A percentile compares a stretch with the other conserved stretches of the same genome.
These are phyloP conservation scores for Poeciliopsis turneri DNA, from an alignment of 2,797 vertebrate genomes.

Conservation along the genomic window DNA sequence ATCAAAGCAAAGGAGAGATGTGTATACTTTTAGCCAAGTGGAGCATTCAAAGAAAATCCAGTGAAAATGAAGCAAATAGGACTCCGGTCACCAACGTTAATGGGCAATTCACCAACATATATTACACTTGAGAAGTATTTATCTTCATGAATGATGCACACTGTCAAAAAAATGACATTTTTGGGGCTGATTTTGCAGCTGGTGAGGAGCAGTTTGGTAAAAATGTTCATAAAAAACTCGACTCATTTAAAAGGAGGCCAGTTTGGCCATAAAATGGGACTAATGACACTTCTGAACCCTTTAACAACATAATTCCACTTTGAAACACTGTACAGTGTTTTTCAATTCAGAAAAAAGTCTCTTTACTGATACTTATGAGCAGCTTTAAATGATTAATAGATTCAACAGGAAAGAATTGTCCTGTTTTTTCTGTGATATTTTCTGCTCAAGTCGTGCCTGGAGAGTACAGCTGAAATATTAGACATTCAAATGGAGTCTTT, in stretches of 20 bases:
- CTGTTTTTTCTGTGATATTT: neutral
- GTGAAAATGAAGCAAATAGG: constrained; percentile 58
- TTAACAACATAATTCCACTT: neutral
- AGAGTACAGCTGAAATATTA: neutral
- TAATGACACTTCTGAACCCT: neutral
- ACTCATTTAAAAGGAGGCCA: neutral
- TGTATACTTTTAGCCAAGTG: constrained; percentile 52
- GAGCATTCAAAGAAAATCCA: constrained; percentile 64
- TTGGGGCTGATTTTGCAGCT: constrained; percentile 28
- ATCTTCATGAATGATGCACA: constrained; percentile 24
- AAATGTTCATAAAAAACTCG: neutral
- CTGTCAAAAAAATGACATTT: constrained; percentile 33
- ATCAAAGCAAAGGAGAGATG: constrained; percentile 55
- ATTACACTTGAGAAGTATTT: constrained; percentile 40
- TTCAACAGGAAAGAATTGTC: neutral
- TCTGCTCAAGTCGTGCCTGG: neutral
- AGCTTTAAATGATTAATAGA: neutral
- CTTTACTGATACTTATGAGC: neutral
- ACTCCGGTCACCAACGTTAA: constrained; percentile 46
- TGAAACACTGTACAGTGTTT: neutral
- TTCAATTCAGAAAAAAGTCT: neutral
- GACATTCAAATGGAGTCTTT: neutral
- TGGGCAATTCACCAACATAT: constrained; percentile 64
- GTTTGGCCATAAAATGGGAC: neutral
- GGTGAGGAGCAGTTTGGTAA: neutral